phyloP scores from a whole-genome alignment of 2,113 vertebrate species.

The Prochilodus magdalenae region DNA sequence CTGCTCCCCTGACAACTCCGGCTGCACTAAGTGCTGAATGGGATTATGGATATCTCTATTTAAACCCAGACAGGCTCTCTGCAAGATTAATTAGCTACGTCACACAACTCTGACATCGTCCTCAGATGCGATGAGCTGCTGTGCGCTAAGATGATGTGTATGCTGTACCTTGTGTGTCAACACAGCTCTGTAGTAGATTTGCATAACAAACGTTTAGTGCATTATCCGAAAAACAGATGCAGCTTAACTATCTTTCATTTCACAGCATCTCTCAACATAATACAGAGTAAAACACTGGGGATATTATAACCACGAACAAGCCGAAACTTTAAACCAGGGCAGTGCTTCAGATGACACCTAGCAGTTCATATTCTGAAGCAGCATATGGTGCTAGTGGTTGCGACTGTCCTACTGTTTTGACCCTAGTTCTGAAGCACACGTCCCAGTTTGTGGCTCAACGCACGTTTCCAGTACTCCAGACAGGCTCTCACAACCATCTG shows the following conservation, averaged over 20 bases:
- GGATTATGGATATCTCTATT: conserved; percentile 70
- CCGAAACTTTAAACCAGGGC: neutral
- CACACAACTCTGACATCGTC: conserved; percentile 58
- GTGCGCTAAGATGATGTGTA: conserved; percentile 20
- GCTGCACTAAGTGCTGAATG: conserved; percentile 61
- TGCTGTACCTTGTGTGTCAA: neutral
- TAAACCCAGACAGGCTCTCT: conserved; percentile 78
- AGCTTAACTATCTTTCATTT: neutral
- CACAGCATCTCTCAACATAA: neutral
- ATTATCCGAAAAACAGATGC: neutral
- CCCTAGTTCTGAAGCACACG: neutral
- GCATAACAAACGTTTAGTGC: neutral
- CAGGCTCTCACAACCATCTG: conserved; percentile 65
- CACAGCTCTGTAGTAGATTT: neutral
- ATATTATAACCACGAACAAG: too few relatives aligned
- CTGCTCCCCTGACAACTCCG: conserved; percentile 29
- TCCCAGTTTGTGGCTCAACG: neutral
- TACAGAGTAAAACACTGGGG: neutral
- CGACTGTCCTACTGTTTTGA: neutral
- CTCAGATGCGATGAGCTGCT: conserved; percentile 38
- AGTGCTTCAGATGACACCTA: neutral
- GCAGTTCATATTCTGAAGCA: neutral
- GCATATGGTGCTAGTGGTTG: neutral
- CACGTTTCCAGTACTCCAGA: neutral
- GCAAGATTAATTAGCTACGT: conserved; percentile 77